Evolutionary conservation across 2,888 invertebrate species (phyloP).

Genomic region (Lapara coniferarum): DNA sequence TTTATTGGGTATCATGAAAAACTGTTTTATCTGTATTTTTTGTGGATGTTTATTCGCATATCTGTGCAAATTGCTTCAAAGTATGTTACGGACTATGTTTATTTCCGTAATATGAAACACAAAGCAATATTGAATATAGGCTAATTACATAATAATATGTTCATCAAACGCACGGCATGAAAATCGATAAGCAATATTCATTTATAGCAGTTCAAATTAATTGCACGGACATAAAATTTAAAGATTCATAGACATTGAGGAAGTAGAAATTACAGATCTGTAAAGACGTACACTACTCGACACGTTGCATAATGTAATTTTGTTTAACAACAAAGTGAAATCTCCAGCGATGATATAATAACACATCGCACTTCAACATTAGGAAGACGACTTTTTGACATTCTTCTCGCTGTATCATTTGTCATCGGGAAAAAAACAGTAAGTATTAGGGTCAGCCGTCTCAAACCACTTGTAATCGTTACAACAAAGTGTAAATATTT

Average conservation of each 20-base stretch:
- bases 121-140: conserved; percentile 2
- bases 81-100: conserved; percentile 1
- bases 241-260: conserved; percentile 48
- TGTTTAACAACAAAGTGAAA: conserved; percentile 79
- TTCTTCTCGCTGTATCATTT: conserved; percentile 18
- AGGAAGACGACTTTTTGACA: conserved; percentile 28
- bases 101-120: conserved; percentile 12
- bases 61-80: conserved; percentile 14
- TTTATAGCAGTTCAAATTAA: conserved; percentile 33
- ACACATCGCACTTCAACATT: conserved; percentile 34
- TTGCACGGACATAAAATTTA: conserved; percentile 36
- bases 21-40: too few relatives aligned
- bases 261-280: conserved; percentile 54
- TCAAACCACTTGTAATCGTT: background rate
- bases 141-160: conserved; percentile 21
- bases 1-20: too few relatives aligned
- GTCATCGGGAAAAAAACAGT: conserved; percentile 1
- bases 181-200: conserved; percentile 12
- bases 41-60: background rate
- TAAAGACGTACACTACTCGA: conserved; percentile 50
- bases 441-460: background rate
- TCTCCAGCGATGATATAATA: conserved; percentile 72
- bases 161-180: conserved; percentile 18
- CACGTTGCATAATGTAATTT: conserved; percentile 73
- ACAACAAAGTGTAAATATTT: too few relatives aligned